Conservation (phyloP, 2,113 vertebrate species). For the Hipposideros armiger region DNA sequence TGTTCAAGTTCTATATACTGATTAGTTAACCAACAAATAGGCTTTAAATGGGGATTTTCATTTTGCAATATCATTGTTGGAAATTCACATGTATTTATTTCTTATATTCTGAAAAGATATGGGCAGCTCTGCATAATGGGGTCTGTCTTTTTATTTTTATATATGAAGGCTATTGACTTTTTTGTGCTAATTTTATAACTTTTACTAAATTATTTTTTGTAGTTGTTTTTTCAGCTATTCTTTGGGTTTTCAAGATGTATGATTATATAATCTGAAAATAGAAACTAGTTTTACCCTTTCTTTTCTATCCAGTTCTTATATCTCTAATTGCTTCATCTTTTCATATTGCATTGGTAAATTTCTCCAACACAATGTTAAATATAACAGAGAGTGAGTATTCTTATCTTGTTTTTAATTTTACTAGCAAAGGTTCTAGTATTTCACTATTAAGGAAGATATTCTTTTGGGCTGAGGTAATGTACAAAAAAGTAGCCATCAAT, state of each 20-base stretch:
- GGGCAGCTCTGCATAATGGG: background rate
- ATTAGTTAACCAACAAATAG: background rate
- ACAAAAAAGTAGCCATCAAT: conserved; percentile 27
- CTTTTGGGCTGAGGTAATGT: background rate
- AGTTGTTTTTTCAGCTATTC: conserved; percentile 23
- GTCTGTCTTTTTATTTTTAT: background rate
- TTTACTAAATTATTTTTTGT: conserved; percentile 57
- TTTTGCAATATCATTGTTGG: conserved; percentile 14
- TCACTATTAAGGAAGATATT: conserved; percentile 23
- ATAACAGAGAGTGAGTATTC: background rate
- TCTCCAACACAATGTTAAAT: conserved; percentile 46
- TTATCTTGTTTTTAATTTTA: conserved; percentile 43
- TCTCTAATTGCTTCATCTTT: conserved; percentile 33
- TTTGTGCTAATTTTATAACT: background rate
- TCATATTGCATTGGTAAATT: conserved; percentile 31
- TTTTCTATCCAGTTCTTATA: conserved; percentile 40
- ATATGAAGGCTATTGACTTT: conserved; percentile 9
- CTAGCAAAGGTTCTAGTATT: background rate
- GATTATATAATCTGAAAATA: conserved; percentile 44
- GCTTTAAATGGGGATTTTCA: conserved; percentile 43
- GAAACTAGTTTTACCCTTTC: conserved; percentile 39
- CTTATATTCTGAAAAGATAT: conserved; percentile 38
- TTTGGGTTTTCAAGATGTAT: conserved; percentile 32
- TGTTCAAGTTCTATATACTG: conserved; percentile 50
- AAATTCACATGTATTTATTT: conserved; percentile 38